phyloP scores from a whole-genome alignment of 2,113 vertebrate species.

The Chloropsis hardwickii region DNA sequence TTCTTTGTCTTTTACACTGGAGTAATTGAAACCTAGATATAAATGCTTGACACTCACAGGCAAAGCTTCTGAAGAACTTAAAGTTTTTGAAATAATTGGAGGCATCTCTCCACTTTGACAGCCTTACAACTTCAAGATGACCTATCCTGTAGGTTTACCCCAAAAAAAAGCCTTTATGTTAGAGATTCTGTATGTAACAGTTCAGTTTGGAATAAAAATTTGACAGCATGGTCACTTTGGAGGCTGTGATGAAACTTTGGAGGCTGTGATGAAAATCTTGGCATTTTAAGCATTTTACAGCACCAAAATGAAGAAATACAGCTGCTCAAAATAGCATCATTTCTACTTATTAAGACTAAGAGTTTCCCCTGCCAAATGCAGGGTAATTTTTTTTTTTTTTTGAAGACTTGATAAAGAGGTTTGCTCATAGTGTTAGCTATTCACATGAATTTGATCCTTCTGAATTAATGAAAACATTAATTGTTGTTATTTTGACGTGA shows the following conservation, averaged over 20 bases:
- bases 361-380: not conserved
- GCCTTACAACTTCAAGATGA: not conserved
- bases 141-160: not conserved
- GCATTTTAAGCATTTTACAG: not conserved
- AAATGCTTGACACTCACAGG: not conserved
- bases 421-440: not conserved
- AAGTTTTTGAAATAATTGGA: not conserved
- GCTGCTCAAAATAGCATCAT: not conserved
- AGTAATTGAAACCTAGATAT: not conserved
- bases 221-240: not conserved
- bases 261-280: not conserved
- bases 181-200: not conserved
- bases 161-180: not conserved
- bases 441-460: not conserved
- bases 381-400: not conserved
- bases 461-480: not conserved
- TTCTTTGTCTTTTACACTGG: not conserved
- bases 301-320: not conserved
- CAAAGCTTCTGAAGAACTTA: not conserved
- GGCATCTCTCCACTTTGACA: not conserved
- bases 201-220: not conserved
- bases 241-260: not conserved
- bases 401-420: not conserved
- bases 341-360: not conserved
- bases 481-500: not conserved